These are phyloP conservation scores for Malurus melanocephalus DNA, from an alignment of 2,113 vertebrate species.

Conservation along the genomic window DNA sequence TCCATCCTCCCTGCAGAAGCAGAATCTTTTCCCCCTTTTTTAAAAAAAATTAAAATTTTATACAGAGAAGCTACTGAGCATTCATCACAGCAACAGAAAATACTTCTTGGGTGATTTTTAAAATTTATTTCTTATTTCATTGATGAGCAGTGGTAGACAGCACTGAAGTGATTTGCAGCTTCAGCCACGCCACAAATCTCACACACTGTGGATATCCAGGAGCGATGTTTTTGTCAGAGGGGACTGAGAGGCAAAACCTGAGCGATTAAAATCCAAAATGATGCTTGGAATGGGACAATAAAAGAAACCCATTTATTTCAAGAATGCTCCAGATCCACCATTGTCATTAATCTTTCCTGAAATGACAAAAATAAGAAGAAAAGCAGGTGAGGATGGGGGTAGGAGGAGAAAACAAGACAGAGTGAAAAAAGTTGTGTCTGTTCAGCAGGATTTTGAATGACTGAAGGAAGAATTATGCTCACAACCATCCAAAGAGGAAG, in stretches of 20 bases:
- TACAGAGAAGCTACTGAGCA: neutral
- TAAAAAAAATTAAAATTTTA: too few species aligned
- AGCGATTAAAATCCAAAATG: neutral
- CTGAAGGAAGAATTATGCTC: neutral
- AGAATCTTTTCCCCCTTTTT: neutral
- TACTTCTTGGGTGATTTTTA: neutral
- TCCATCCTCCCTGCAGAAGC: neutral
- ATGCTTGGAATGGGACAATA: neutral
- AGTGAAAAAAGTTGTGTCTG: neutral
- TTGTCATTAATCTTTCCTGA: neutral
- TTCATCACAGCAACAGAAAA: neutral
- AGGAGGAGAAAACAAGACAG: neutral
- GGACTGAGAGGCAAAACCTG: neutral
- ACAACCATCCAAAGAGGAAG: neutral
- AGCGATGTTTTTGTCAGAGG: neutral
- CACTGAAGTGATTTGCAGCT: neutral
- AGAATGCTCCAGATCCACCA: neutral
- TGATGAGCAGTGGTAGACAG: neutral
- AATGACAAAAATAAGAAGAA: neutral
- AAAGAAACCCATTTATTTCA: neutral
- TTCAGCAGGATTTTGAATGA: neutral
- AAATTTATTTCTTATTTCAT: neutral
- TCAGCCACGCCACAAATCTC: neutral
- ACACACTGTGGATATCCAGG: neutral
- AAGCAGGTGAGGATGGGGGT: fast-evolving